Evolutionary conservation across 1,140 invertebrate species (phyloP), one percentile per base, ranked within the genome.

Genomic region (Megalopta genalis): DNA sequence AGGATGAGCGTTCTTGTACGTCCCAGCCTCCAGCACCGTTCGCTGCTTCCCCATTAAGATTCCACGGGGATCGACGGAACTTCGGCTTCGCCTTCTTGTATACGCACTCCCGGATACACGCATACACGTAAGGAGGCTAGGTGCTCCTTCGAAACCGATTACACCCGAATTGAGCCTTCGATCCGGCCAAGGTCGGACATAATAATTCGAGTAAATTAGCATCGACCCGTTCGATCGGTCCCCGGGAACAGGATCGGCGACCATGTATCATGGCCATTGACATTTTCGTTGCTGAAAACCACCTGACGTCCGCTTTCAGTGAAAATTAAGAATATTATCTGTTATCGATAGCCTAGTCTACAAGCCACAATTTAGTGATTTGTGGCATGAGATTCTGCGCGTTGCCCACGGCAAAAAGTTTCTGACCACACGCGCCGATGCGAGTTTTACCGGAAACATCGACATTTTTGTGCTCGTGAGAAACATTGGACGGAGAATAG

Each of bases 41-140:
- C 49, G 54, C 67, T 49, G 73, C 49, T 83, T 83, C 60, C 78
- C 86, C 86, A 88, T 88, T 90, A 87, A 90, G 86, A 90, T 86
- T 88, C 84, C 86, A 76, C 54, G 63, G 77, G 87, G 79, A 88
- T 88, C 86, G 81, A 57, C 86, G 82, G 86, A 88, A 90, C 88
- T 90, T 37, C 79, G 39, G 82, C 80, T 79, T 82, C n/a, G 59
- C 79, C 70, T 77, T 81, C 69, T 81, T 74, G 18, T 42, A 65
- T 72, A 78, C 83, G 67, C 71, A 63, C 60, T 49, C 64, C 32
- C 12, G 14, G 54, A 57, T 69, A 54, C 49, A 66, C 71, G 84
- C 63, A 81, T 18, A 46, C 6, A 32, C 46, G 25, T 27, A 37
- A 42, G 49, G 80, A 78, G 84, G 82, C 83, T 84, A 86, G 81